Evolutionary conservation across 2,113 vertebrate species (phyloP).

Genomic region (Boleophthalmus pectinirostris): DNA sequence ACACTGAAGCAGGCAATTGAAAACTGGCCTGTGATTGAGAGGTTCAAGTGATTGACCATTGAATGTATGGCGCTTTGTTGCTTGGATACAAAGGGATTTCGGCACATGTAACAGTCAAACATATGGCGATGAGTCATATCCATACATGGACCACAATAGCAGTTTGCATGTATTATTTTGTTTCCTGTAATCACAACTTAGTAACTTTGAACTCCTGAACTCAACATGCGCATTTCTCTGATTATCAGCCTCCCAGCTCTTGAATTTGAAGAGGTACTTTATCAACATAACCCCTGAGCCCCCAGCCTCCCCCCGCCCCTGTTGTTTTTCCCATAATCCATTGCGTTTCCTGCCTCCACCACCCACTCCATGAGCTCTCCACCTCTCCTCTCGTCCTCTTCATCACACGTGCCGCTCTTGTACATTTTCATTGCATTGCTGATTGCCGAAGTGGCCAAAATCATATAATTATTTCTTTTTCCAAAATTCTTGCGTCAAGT

Average conservation of each 20-base stretch:
- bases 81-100: constrained; percentile 27
- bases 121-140: constrained; percentile 17
- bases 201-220: constrained; percentile 41
- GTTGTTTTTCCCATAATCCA: constrained; percentile 7
- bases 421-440: neutral
- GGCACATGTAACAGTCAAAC: constrained; percentile 8
- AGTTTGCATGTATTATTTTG: neutral
- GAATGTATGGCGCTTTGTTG: constrained; percentile 34
- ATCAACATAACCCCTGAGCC: constrained; percentile 46
- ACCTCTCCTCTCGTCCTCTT: constrained; percentile 15
- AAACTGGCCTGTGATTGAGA: neutral
- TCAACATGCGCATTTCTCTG: constrained; percentile 43
- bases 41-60: constrained; percentile 10
- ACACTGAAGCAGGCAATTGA: neutral
- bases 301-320: constrained; percentile 4
- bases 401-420: neutral
- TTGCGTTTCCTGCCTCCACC: constrained; percentile 32
- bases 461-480: neutral
- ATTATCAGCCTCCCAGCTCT: constrained; percentile 59
- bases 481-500: neutral
- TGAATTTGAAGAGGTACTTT: constrained; percentile 54
- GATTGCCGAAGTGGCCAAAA: neutral
- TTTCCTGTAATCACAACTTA: constrained; percentile 37
- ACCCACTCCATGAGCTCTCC: constrained; percentile 39
- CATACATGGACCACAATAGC: constrained; percentile 29